phyloP scores from a whole-genome alignment of 2,113 vertebrate species.

The Chlamydotis undulata region DNA sequence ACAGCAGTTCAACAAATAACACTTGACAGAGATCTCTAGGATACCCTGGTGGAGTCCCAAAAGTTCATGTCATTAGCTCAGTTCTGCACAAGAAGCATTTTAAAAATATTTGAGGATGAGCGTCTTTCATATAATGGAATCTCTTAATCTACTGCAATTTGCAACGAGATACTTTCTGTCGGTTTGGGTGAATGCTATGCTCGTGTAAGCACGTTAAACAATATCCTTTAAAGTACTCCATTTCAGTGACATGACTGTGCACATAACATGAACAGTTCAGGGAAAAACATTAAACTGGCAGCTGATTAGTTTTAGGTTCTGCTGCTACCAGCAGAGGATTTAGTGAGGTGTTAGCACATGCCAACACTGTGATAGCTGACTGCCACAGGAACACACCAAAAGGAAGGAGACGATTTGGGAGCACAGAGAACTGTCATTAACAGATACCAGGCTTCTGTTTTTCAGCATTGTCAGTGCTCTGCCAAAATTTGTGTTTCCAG shows the following conservation, averaged over 20 bases:
- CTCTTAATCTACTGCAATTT: background rate
- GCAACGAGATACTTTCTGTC: background rate
- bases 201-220: background rate
- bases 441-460: background rate
- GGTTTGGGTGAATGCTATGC: background rate
- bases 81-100: background rate
- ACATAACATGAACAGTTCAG: rapidly evolving
- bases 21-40: background rate
- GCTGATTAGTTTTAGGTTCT: background rate
- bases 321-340: background rate
- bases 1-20: background rate
- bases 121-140: background rate
- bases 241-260: background rate
- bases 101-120: rapidly evolving
- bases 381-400: background rate
- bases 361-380: background rate
- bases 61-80: background rate
- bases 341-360: background rate
- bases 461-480: background rate
- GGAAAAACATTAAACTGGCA: background rate
- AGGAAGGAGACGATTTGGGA: background rate
- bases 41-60: background rate
- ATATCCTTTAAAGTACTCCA: rapidly evolving
- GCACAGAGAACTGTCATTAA: background rate
- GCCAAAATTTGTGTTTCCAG: background rate